These are phyloP conservation scores for Eledona agricola DNA, from an alignment of 2,888 invertebrate genomes.

Conservation along the genomic window DNA sequence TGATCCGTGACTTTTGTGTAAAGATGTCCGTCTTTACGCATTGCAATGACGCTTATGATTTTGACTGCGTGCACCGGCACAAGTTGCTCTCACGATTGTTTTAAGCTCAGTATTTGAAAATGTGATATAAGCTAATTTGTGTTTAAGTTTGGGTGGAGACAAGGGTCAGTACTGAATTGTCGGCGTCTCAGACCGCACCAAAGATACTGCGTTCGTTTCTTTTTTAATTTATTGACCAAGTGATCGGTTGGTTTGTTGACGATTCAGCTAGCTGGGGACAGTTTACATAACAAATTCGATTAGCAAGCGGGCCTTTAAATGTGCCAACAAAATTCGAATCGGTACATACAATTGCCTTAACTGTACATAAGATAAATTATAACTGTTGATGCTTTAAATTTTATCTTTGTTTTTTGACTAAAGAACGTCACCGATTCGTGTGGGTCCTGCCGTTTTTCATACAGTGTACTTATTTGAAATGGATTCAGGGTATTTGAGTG, in stretches of 20 bases:
- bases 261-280: too few relatives aligned
- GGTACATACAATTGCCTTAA: constrained; percentile 48
- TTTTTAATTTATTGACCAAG: too few relatives aligned
- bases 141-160: constrained; percentile 9
- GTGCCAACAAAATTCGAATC: constrained; percentile 43
- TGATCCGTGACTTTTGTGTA: constrained; percentile 56
- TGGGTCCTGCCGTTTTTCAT: constrained; percentile 10
- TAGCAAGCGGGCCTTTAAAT: too few relatives aligned
- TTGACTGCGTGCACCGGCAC: constrained; percentile 11
- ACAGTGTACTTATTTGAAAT: constrained; percentile 22
- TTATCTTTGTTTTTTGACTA: constrained; percentile 39
- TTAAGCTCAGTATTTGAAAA: constrained; percentile 34
- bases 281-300: too few relatives aligned
- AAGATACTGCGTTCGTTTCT: too few relatives aligned
- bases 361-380: constrained; percentile 43
- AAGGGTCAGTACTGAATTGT: constrained; percentile 28
- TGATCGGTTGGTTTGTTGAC: too few relatives aligned
- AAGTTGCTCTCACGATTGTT: constrained; percentile 16
- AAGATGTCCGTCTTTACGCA: constrained; percentile 26
- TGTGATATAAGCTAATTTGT: constrained; percentile 30
- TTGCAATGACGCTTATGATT: constrained; percentile 2
- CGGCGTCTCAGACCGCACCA: too few relatives aligned
- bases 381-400: constrained; percentile 48
- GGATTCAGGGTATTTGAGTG: constrained; percentile 16
- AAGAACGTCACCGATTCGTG: not conserved